A percentile compares a stretch with the other conserved stretches of the same genome.
These are phyloP conservation scores for Formica selysi DNA, from an alignment of 1,140 invertebrate species.

Conservation along the genomic window DNA sequence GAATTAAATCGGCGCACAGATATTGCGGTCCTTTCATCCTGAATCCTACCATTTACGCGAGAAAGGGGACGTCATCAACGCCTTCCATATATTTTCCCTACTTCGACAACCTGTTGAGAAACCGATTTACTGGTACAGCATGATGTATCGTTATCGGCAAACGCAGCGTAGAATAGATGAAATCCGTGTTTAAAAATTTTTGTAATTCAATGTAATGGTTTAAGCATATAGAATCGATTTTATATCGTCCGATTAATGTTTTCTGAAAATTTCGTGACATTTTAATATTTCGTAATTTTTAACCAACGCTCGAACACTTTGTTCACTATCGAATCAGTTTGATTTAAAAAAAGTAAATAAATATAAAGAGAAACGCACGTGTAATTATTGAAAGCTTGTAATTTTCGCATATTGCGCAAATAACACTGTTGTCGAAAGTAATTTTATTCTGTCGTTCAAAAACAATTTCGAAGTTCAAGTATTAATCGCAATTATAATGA, in stretches of 20 bases:
- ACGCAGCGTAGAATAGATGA: background rate
- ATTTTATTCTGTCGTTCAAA: background rate
- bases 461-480: background rate
- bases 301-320: constrained; percentile 6
- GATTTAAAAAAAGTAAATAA: background rate
- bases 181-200: constrained; percentile 30
- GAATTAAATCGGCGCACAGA: constrained; percentile 59
- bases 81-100: constrained; percentile 35
- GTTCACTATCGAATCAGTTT: background rate
- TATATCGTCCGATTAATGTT: background rate
- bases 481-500: background rate
- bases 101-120: constrained; percentile 58
- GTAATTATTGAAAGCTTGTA: background rate
- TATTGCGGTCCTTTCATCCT: constrained; percentile 55
- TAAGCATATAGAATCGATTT: constrained; percentile 29
- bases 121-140: constrained; percentile 39
- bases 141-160: constrained; percentile 28
- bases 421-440: background rate
- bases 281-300: constrained; percentile 14
- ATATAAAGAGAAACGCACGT: background rate
- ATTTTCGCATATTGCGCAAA: no score
- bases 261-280: constrained; percentile 36
- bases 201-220: constrained; percentile 34
- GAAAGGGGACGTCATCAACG: constrained; percentile 42
- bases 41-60: constrained; percentile 24